Evolutionary conservation across 2,888 invertebrate genomes (phyloP), one percentile per base, ranked within the genome.

Genomic region (Priocnemis perturbator): DNA sequence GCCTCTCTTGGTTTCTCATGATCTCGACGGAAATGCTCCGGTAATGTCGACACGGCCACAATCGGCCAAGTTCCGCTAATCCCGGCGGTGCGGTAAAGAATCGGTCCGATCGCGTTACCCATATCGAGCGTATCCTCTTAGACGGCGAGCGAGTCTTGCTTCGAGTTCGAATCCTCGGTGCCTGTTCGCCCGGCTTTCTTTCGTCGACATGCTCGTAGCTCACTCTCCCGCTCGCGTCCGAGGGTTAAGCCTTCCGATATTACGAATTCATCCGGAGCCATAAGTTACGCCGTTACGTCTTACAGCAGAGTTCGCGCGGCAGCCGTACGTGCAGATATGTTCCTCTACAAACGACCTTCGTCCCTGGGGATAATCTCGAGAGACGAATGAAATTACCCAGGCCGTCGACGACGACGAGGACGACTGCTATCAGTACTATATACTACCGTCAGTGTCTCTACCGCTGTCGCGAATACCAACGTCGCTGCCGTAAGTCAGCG

Each of bases 211-310:
- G 15, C 52, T 23, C 59, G 20, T 63, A 63, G 60, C 59, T 67
- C 59, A 59, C 45, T 30, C 45, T 30, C 17, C 23, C 23, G 19
- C 17, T 15, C 53, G 63, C 15, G 20, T 1, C 15, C 23, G 2
- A 7, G 30, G 44, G 30, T 59, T 71, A 64, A 64, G 68, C 63
- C 52, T 52, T 23, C 64, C 21, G 65, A 71, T 68, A 73, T 73
- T 73, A 72, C 65, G 71, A 69, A 71, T 71, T 69, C 69, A 67
- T 60, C 60, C 63, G 47, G 60, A 60, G 64, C 26, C 60, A 64
- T 64, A 64, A 53, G 58, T 67, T 53, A 62, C 37, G 48, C 52
- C 58, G 60, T 64, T 56, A 56, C 52, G 45, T 17, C 50, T 5
- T n/a, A 50, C 19, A 50, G 56, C 30, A 59, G 37, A 67, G 15